A percentile compares a stretch with the other conserved stretches of the same genome.
Conservation (phyloP, 2,888 invertebrate genomes). For the Diplazon laetatorius region DNA sequence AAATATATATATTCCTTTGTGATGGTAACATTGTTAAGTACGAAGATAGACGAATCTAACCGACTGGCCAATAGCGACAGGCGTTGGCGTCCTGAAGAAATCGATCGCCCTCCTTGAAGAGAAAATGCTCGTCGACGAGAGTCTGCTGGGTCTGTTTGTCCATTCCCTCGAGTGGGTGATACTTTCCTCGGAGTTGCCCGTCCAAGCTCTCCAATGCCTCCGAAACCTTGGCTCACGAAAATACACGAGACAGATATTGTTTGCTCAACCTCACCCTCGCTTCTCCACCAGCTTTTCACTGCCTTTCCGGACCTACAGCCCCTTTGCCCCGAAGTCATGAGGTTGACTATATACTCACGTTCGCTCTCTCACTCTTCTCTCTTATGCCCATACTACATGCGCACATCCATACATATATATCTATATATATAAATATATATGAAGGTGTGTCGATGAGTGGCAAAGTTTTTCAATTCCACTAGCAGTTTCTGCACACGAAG, state of each 20-base stretch:
- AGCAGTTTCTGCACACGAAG: too few species aligned
- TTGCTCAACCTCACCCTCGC: conserved; percentile 45
- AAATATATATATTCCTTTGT: too few species aligned
- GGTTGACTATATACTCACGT: conserved; percentile 31
- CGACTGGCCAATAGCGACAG: conserved; percentile 88
- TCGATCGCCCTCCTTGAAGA: conserved; percentile 87
- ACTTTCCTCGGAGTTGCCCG: conserved; percentile 85
- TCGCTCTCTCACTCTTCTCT: conserved; percentile 10
- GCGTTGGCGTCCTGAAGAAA: conserved; percentile 85
- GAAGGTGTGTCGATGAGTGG: neutral
- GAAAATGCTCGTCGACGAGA: conserved; percentile 83
- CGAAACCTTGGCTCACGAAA: conserved; percentile 73
- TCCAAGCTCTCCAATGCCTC: conserved; percentile 81
- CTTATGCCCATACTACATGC: neutral
- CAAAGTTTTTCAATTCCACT: too few species aligned
- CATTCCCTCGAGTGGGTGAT: conserved; percentile 82
- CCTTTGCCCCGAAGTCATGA: conserved; percentile 54
- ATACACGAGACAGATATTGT: conserved; percentile 64
- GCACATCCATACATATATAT: neutral
- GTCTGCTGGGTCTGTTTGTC: conserved; percentile 64
- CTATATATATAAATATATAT: conserved; percentile 14
- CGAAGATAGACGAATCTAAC: conserved; percentile 72
- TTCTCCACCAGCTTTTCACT: conserved; percentile 43
- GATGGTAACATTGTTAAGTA: neutral
- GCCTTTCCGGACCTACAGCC: conserved; percentile 45